These are phyloP conservation scores for Chiridota heheva DNA, from an alignment of 35 echinoderm and acorn worm genomes.

Conservation along the genomic window DNA sequence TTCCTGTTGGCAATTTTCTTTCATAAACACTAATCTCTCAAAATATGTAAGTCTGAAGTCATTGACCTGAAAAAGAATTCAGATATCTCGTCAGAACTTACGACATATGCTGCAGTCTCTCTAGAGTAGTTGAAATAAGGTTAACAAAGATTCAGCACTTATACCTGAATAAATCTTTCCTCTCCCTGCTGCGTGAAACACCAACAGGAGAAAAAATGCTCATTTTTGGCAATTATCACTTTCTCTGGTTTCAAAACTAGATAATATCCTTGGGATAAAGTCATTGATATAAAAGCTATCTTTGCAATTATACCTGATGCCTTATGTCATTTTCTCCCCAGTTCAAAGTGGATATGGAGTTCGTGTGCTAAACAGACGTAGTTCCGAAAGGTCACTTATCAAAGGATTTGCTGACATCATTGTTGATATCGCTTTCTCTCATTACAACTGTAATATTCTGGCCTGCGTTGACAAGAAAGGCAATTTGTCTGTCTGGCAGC, in stretches of 20 bases:
- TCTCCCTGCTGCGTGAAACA: no score
- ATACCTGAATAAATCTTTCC: no score
- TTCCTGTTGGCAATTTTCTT: no score
- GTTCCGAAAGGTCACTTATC: constrained; percentile 66
- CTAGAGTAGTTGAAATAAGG: no score
- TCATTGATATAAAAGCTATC: background rate
- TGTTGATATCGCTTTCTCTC: constrained; percentile 77
- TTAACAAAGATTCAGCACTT: no score
- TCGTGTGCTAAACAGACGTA: constrained; percentile 71
- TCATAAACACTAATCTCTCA: no score
- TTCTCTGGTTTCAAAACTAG: background rate
- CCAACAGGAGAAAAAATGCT: no score
- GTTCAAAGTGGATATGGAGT: constrained; percentile 79
- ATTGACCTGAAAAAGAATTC: no score
- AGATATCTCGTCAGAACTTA: no score
- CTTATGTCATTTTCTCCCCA: constrained; percentile 31
- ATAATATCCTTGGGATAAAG: background rate
- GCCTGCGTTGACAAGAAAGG: constrained; percentile 85
- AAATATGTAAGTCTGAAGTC: no score
- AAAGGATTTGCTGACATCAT: constrained; percentile 84
- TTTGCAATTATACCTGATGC: background rate
- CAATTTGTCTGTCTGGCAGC: constrained; percentile 75
- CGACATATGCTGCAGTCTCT: no score
- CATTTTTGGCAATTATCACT: background rate
- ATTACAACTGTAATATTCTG: constrained; percentile 76